Percentiles rank a stretch among this genome's conserved stretches.
Evolutionary conservation across 1,140 invertebrate species (phyloP).

Genomic region (Drosophila punjabiensis): DNA sequence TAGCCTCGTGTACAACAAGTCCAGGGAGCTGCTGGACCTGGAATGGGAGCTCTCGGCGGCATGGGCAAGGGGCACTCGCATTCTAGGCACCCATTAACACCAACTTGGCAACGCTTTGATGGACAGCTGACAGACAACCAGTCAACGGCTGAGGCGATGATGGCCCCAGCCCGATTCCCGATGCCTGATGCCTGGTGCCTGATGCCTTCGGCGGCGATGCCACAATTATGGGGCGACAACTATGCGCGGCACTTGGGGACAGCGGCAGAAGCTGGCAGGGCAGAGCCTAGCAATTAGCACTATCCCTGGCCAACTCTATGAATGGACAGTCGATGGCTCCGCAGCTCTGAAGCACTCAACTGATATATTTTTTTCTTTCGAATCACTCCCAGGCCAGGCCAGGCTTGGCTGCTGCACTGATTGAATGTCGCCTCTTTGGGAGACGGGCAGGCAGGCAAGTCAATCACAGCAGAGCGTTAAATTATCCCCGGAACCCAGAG

Average conservation of each 20-base stretch:
- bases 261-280: slow-evolving; percentile 41
- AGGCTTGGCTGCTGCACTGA: slow-evolving; percentile 15
- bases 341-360: slow-evolving; percentile 32
- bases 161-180: slow-evolving; percentile 19
- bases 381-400: slow-evolving; percentile 8
- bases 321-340: slow-evolving; percentile 49
- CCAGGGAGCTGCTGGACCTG: slow-evolving; percentile 19
- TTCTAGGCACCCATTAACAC: slow-evolving; percentile 83
- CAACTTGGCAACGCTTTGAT: slow-evolving; percentile 81
- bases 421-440: slow-evolving; percentile 35
- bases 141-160: slow-evolving; percentile 62
- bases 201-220: slow-evolving; percentile 36
- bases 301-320: slow-evolving; percentile 65
- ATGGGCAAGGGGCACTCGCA: slow-evolving; percentile 47
- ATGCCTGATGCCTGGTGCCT: slow-evolving; percentile 13
- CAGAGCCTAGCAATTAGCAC: slow-evolving; percentile 72
- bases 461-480: slow-evolving; percentile 39
- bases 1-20: slow-evolving; percentile 73
- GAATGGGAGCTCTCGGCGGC: slow-evolving; percentile 21
- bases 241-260: slow-evolving; percentile 80
- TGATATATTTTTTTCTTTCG: slow-evolving; percentile 2
- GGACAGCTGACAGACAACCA: slow-evolving; percentile 81
- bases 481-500: slow-evolving; percentile 28
- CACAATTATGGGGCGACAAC: slow-evolving; percentile 81
- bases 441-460: slow-evolving; percentile 30